Evolutionary conservation across 1,140 invertebrate genomes (phyloP), one percentile per base, ranked within the genome.

Genomic region (Drosophila mayri): DNA sequence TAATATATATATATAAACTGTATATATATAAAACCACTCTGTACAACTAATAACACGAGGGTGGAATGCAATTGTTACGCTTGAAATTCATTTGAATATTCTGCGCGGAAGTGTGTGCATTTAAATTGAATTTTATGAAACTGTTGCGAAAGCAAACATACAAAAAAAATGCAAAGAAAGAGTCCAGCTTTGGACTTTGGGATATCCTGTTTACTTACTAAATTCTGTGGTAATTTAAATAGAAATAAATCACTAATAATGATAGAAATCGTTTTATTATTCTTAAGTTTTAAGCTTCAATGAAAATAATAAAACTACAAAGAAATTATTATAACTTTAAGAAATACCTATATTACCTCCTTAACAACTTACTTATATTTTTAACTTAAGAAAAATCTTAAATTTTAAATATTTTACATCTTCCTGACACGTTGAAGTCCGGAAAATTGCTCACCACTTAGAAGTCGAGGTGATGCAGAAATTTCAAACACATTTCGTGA

Each of bases 81-180:
- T 59, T 50, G 43, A 37, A 72, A 71, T 37, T 71, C 35, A 71
- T 58, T 59, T 71, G 54, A 50, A 72, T 72, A 72, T 72, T 59
- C 30, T 11, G 37, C 41, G 37, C 44, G 44, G 16, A 9, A 30
- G 30, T 50, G 66, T 72, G 66, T 72, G 68, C 52, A 72, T 50
- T 72, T 59, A 72, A 72, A 72, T 72, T 72, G 68, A 72, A 72
- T 60, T 72, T 72, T 71, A 71, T 72, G 52, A 59, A 70, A 70
- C 47, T 70, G 50, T 70, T 72, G 43, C 41, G 1, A 58, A 20
- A 35, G 50, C 35, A 58, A 58, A 67, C 12, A 30, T 30, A 30
- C 4, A 7, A 30, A 16, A 43, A 50, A 67, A 66, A 50, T 38
- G 5, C 20, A 14, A 35, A 3, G 9, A 20, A 9, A 3, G 4